phyloP scores from a whole-genome alignment of 2,888 invertebrate genomes.

The Trissolcus brochymenae region DNA sequence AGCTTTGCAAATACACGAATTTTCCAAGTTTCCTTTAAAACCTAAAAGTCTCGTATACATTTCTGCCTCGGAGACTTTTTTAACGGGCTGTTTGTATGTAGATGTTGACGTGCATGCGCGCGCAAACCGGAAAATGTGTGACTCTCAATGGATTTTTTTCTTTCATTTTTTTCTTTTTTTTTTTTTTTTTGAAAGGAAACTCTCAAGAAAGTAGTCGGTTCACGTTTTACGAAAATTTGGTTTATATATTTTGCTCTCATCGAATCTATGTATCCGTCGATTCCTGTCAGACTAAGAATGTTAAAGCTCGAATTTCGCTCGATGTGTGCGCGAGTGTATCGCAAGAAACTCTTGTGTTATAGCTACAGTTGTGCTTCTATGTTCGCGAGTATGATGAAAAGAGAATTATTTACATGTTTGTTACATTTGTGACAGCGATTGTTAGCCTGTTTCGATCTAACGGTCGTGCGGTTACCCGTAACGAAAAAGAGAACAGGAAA shows the following conservation, averaged over 20 bases:
- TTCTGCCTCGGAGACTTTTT: slow-evolving; percentile 38
- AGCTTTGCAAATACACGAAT: slow-evolving; percentile 33
- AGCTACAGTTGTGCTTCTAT: slow-evolving; percentile 4
- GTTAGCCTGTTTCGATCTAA: background rate
- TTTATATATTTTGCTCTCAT: slow-evolving; percentile 16
- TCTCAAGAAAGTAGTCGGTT: slow-evolving; percentile 12
- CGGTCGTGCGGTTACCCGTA: background rate
- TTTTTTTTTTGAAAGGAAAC: slow-evolving; percentile 4
- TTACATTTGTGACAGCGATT: background rate
- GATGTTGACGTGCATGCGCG: slow-evolving; percentile 12
- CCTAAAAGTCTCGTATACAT: slow-evolving; percentile 11
- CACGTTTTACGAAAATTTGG: slow-evolving; percentile 22
- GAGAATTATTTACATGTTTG: slow-evolving; percentile 5
- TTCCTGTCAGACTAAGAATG: slow-evolving; percentile 3
- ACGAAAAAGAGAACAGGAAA: slow-evolving; percentile 7
- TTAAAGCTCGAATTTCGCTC: background rate
- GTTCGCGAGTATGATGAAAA: background rate
- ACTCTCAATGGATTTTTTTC: slow-evolving; percentile 17
- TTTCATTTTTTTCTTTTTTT: background rate
- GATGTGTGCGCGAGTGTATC: no score
- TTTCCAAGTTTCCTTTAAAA: slow-evolving; percentile 36
- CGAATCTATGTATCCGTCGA: slow-evolving; percentile 13
- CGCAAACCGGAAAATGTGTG: slow-evolving; percentile 17
- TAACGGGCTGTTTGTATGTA: slow-evolving; percentile 9
- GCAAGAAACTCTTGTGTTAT: background rate